Evolutionary conservation across 2,113 vertebrate species (phyloP).

Genomic region (Hippocampus guttulatus): DNA sequence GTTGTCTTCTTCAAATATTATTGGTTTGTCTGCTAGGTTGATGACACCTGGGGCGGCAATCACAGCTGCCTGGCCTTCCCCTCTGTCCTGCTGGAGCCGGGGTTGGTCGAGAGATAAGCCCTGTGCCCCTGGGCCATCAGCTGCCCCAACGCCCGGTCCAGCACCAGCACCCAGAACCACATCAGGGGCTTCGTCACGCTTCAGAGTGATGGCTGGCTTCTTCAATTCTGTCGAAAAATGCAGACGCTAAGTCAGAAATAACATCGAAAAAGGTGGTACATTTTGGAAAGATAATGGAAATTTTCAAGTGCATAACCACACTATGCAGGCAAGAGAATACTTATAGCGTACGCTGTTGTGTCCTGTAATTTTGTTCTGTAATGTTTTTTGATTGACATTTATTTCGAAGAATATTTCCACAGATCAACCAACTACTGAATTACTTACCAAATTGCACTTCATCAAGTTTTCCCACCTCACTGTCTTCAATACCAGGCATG

Average conservation of each 20-base stretch:
- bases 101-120: conserved; percentile 62
- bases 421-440: not conserved
- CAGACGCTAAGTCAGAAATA: not conserved
- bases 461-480: conserved; percentile 84
- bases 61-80: conserved; percentile 32
- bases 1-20: conserved; percentile 69
- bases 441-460: conserved; percentile 81
- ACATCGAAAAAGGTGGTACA: not conserved
- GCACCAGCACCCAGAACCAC: conserved; percentile 38
- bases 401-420: not conserved
- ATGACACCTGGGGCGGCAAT: conserved; percentile 16
- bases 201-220: conserved; percentile 72
- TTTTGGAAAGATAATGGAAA: not conserved
- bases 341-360: not conserved
- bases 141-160: conserved; percentile 47
- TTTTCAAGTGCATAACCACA: not conserved
- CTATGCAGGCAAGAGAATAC: not conserved
- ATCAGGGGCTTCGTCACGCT: conserved; percentile 52
- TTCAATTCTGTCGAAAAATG: conserved; percentile 62
- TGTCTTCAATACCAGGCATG: conserved; percentile 97
- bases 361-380: not conserved
- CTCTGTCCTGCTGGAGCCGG: conserved; percentile 57
- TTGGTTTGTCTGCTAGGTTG: conserved; percentile 58
- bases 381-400: not conserved
- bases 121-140: conserved; percentile 52